phyloP scores from a whole-genome alignment of 2,888 invertebrate genomes.

The Chymomyza fuscimana region DNA sequence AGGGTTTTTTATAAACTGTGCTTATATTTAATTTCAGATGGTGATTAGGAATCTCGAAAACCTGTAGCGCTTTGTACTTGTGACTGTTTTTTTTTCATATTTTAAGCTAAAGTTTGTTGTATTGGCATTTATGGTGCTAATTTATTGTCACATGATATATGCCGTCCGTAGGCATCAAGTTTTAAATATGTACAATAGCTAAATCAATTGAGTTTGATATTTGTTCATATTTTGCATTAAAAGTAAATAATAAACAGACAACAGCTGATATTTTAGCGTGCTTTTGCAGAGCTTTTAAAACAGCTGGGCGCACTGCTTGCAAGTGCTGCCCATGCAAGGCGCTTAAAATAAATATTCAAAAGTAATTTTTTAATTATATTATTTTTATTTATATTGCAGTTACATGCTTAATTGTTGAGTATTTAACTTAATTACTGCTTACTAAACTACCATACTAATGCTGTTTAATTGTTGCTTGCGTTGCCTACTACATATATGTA shows the following conservation, averaged over 20 bases:
- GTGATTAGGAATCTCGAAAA: conserved; percentile 20
- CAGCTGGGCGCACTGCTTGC: neutral
- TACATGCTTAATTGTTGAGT: conserved; percentile 5
- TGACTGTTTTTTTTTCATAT: conserved; percentile 12
- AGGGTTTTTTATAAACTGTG: conserved; percentile 19
- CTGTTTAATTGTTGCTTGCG: conserved; percentile 12
- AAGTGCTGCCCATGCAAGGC: neutral
- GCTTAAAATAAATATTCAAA: neutral
- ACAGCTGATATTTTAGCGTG: neutral
- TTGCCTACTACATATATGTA: conserved; percentile 28
- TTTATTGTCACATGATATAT: neutral
- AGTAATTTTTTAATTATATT: conserved; percentile 21
- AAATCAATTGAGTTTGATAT: neutral
- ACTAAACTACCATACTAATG: neutral
- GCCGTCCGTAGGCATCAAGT: neutral
- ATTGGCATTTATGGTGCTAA: neutral
- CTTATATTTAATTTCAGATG: conserved; percentile 35
- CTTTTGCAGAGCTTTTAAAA: neutral
- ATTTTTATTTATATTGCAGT: conserved; percentile 26
- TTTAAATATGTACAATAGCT: neutral
- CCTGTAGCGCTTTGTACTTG: conserved; percentile 25
- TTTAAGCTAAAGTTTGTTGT: neutral
- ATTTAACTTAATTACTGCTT: neutral
- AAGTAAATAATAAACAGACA: neutral
- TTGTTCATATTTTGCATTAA: neutral